Evolutionary conservation across 1,140 invertebrate species (phyloP), one percentile per base, ranked within the genome.

Genomic region (Hetaerina americana): DNA sequence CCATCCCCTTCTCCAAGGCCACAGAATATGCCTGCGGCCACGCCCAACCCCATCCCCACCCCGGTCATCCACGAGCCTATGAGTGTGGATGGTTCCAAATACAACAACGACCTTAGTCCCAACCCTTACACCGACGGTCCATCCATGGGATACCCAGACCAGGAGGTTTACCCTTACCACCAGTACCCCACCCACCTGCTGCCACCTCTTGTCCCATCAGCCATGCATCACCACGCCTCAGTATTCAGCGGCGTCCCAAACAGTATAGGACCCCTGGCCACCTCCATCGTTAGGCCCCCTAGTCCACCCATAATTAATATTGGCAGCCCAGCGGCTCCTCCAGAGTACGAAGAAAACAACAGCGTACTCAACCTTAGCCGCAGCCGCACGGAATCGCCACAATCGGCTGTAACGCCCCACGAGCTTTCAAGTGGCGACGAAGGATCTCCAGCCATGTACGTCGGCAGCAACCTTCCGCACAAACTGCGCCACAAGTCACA

Each of bases 401-500:
- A 66, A 25, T 49, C 71, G 12, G 69, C 70, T 66, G 49, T 69
- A 5, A 70, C 31, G 28, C 88, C 88, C 0, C 89, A 87, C 77
- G 89, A 90, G 76, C 78, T 89, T 5, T 89, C 88, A 18, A 89
- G 87, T 28, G 89, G 88, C 29, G 90, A 89, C 68, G 90, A 90
- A 0, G 90, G 90, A 84, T 82, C 78, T 75, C 76, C 80, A 79
- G 73, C 77, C 75, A 68, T 75, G n/a, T 74, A 70, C 75, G 72
- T 76, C 76, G 29, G 88, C 78, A 89, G 88, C 76, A 88, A 87
- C 74, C 79, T 96, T 73, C 94, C 94, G 0, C 88, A 94, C 75
- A 96, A 96, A 80, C 83, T 96, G 70, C 87, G 94, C 75, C 94
- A 97, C 85, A 97, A 96, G 80, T 90, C 90, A n/a, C 90, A 93